Conservation (phyloP, 92 coral and sea anemone species). For the Heteractis magnifica region DNA sequence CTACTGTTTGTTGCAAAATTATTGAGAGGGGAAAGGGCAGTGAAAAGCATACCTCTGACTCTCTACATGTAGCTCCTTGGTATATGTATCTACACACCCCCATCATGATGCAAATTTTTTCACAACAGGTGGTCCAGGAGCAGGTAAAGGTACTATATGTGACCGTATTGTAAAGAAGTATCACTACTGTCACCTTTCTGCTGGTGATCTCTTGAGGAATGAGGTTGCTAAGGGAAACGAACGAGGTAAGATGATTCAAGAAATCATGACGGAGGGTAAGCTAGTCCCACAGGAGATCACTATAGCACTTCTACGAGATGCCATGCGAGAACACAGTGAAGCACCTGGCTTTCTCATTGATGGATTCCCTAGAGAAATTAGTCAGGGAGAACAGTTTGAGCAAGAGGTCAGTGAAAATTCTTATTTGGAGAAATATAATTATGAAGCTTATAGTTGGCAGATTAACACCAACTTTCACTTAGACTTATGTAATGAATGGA, state of each 20-base stretch:
- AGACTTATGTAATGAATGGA: background rate
- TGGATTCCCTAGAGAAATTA: conserved; percentile 81
- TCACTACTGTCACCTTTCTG: conserved; percentile 83
- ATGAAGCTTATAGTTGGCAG: too few species aligned
- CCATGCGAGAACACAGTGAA: conserved; percentile 72
- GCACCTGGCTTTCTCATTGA: conserved; percentile 78
- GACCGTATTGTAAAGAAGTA: conserved; percentile 67
- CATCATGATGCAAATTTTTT: background rate
- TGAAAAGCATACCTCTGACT: too few species aligned
- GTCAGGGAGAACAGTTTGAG: conserved; percentile 75
- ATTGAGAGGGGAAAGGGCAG: too few species aligned
- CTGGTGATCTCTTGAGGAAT: conserved; percentile 85
- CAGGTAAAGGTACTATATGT: conserved; percentile 96
- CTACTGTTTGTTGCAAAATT: too few species aligned
- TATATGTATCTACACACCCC: too few species aligned
- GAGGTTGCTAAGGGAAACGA: conserved; percentile 81
- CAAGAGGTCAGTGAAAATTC: conserved; percentile 48
- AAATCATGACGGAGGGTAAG: conserved; percentile 79
- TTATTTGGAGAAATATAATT: too few species aligned
- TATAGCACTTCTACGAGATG: conserved; percentile 68
- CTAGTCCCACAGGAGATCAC: conserved; percentile 90
- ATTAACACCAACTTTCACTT: too few species aligned
- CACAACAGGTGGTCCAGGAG: conserved; percentile 84
- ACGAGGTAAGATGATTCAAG: conserved; percentile 76
- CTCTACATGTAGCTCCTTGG: too few species aligned